These are phyloP conservation scores for Phortica okadai DNA, from an alignment of 2,888 invertebrate species.

Conservation along the genomic window DNA sequence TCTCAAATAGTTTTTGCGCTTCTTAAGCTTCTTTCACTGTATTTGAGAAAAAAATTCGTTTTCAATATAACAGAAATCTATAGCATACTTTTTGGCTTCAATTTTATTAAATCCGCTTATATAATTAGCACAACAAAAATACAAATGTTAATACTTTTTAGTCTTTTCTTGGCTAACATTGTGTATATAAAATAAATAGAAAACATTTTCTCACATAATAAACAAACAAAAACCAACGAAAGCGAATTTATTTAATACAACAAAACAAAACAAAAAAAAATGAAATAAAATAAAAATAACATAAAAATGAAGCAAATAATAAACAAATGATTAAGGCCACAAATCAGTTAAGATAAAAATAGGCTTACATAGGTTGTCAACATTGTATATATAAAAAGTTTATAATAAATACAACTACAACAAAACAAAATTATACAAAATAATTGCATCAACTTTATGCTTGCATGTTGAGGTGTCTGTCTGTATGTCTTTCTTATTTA, in stretches of 20 bases:
- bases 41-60: not conserved
- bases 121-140: too few relatives aligned
- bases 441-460: too few relatives aligned
- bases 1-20: too few relatives aligned
- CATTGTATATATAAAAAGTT: slow-evolving; percentile 2
- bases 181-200: not conserved
- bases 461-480: slow-evolving; percentile 24
- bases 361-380: slow-evolving; percentile 6
- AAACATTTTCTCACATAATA: not conserved
- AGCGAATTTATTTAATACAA: slow-evolving; percentile 33
- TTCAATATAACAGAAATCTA: not conserved
- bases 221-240: slow-evolving; percentile 30
- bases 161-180: not conserved
- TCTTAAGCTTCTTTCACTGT: too few relatives aligned
- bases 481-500: not conserved
- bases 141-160: not conserved
- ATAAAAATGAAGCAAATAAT: not conserved
- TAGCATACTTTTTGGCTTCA: not conserved
- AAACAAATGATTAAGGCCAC: not conserved
- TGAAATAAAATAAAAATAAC: not conserved
- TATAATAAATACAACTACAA: not conserved
- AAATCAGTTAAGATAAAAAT: not conserved
- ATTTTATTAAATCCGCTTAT: not conserved
- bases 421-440: not conserved
- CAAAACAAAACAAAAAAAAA: not conserved